Conservation (phyloP, 2,888 invertebrate genomes). For the Chaetogeoica ovagalla region DNA sequence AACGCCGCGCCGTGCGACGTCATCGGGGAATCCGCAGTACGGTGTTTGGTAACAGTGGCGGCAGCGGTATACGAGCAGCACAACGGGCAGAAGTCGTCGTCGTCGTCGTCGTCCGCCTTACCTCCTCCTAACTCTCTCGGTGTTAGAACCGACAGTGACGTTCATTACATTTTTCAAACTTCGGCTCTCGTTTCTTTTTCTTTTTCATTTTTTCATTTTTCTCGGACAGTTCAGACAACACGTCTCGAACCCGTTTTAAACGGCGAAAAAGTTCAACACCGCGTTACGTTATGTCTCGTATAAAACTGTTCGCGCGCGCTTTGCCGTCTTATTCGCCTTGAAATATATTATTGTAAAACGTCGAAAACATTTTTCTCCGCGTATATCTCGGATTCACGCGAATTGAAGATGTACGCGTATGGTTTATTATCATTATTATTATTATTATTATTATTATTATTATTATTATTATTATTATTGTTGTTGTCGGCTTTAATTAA, state of each 20-base stretch:
- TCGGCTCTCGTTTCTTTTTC: background rate
- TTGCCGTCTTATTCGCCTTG: too few relatives aligned
- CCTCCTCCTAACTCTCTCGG: background rate
- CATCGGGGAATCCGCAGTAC: constrained; percentile 22
- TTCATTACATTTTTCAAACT: constrained; percentile 32
- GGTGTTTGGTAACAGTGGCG: background rate
- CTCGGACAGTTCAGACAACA: background rate
- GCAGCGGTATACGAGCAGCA: too few relatives aligned
- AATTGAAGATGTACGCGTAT: too few relatives aligned
- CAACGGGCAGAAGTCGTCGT: too few relatives aligned
- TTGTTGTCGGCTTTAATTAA: too few relatives aligned
- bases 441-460: too few relatives aligned
- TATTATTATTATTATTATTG: too few relatives aligned
- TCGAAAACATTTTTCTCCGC: too few relatives aligned
- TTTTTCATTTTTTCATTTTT: too few relatives aligned
- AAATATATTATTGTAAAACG: too few relatives aligned
- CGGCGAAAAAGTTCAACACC: background rate
- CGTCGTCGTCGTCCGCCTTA: background rate
- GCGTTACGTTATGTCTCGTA: background rate
- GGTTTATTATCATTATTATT: too few relatives aligned
- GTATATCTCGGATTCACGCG: too few relatives aligned
- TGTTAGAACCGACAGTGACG: background rate
- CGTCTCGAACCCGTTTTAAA: background rate
- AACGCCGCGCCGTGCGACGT: constrained; percentile 3
- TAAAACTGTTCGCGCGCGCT: background rate